Base-by-base conservation (phyloP, 64 coral and sea anemone genomes). In the Pocillopora verrucosa region DNA sequence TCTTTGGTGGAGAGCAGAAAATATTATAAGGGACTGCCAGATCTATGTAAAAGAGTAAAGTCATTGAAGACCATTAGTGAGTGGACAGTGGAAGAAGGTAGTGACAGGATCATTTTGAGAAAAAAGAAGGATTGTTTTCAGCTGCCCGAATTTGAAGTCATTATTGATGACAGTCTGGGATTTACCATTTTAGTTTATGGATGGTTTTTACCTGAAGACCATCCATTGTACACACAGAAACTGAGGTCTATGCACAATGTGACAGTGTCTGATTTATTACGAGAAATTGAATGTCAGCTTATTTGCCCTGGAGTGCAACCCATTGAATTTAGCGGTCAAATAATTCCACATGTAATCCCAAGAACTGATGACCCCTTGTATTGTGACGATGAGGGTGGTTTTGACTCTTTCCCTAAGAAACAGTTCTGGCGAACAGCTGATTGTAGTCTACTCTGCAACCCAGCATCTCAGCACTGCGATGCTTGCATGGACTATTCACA, bases 261-360 rank as follows among this genome's bases (percentile, higher is more conserved):
- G 11, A 89, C 87, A 62, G 75, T 80, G 11, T 68, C 76, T 26
- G 26, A 78, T 79, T 35, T 89, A 56, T 17, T 69, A 56, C 70
- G 35, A 41, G n/a, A 80, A 45, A 24, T 80, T 17, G 64, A 80
- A 58, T 34, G 64, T 10, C 36, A 25, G 16, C 63, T 17, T 9
- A 89, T 89, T 89, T 89, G 88, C 73, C 76, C 76, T 89, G 76
- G 76, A 58, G 88, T 89, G 19, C 59, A 56, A 2, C 76, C 88
- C 16, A 80, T 24, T 10, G 88, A 80, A 36, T 73, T 80, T 34
- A 79, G 24, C 68, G 60, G 76, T n/a, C 20, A 79, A 26, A 24
- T 89, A 68, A 56, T 79, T 68, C 41, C 76, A 56, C 87, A 89
- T 89, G 75, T 79, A 36, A 79, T 89, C 30, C 87, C 87, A 36